A percentile compares a stretch with the other conserved stretches of the same genome.
Conservation (phyloP, 2,797 vertebrate genomes). For the Pseudomugil gertrudae region DNA sequence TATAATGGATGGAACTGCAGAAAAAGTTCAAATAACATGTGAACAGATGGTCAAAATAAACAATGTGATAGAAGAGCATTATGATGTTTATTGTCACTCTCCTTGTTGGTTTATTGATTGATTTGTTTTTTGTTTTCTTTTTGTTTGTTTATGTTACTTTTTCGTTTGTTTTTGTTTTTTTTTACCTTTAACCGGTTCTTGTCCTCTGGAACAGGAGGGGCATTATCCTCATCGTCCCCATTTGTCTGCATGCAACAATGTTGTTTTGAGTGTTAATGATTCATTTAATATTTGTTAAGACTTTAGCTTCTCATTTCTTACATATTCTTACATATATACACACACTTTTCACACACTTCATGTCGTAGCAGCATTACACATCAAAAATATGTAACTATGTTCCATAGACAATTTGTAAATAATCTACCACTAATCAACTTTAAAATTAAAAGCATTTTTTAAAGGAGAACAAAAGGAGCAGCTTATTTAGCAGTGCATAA, state of each 20-base stretch:
- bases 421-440: background rate
- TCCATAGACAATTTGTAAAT: background rate
- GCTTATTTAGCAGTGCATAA: constrained; percentile 5
- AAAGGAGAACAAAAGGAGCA: background rate
- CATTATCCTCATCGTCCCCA: constrained; percentile 67
- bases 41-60: constrained; percentile 2
- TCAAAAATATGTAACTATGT: background rate
- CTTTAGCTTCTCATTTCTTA: constrained; percentile 5
- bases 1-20: background rate
- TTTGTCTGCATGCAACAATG: constrained; percentile 80
- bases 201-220: constrained; percentile 71
- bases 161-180: background rate
- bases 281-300: constrained; percentile 14
- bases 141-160: constrained; percentile 47
- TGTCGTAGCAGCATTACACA: background rate
- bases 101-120: background rate
- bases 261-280: constrained; percentile 57
- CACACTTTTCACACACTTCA: constrained; percentile 14
- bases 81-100: constrained; percentile 1
- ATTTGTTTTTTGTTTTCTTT: background rate
- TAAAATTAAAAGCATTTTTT: constrained; percentile 5
- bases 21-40: background rate
- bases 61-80: background rate
- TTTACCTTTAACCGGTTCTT: constrained; percentile 88
- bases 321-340: background rate